A percentile compares a stretch with the other conserved stretches of the same genome.
phyloP scores from a whole-genome alignment of 2,888 invertebrate genomes.

The Monopis laevigella region DNA sequence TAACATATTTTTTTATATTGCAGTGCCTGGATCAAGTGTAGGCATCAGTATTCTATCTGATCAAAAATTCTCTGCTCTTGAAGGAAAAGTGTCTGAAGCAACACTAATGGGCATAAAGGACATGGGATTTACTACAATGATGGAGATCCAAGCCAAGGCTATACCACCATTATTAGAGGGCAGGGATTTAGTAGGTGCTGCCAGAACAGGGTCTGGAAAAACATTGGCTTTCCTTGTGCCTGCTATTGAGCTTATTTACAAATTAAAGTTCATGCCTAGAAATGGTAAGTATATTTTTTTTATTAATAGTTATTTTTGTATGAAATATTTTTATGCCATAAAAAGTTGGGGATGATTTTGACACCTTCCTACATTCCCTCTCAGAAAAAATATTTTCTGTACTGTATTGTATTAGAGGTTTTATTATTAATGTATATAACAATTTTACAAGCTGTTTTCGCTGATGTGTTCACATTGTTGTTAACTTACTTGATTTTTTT shows the following conservation, averaged over 20 bases:
- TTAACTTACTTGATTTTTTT: too few species aligned
- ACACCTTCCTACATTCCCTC: too few species aligned
- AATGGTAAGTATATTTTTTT: conserved; percentile 71
- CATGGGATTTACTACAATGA: conserved; percentile 96
- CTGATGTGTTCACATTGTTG: too few species aligned
- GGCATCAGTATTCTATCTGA: conserved; percentile 70
- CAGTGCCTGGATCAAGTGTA: conserved; percentile 73
- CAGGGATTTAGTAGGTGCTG: conserved; percentile 92
- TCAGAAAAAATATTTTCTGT: too few species aligned
- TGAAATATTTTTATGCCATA: too few species aligned
- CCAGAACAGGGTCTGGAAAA: conserved; percentile 97
- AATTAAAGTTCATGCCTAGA: conserved; percentile 89
- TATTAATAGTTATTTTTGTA: conserved; percentile 5
- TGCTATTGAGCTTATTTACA: conserved; percentile 91
- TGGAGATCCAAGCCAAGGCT: conserved; percentile 91
- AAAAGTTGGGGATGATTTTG: too few species aligned
- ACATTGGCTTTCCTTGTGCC: conserved; percentile 96
- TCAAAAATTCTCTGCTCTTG: conserved; percentile 64
- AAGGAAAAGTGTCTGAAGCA: conserved; percentile 78
- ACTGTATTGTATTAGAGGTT: too few species aligned
- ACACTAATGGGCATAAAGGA: conserved; percentile 86
- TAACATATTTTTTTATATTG: conserved; percentile 19
- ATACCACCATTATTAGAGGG: conserved; percentile 92
- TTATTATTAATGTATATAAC: too few species aligned
- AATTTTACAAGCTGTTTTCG: too few species aligned